Percentiles rank a stretch among this genome's conserved stretches.
Conservation (phyloP, 2,888 invertebrate species). For the Caenorhabditis sp. region DNA sequence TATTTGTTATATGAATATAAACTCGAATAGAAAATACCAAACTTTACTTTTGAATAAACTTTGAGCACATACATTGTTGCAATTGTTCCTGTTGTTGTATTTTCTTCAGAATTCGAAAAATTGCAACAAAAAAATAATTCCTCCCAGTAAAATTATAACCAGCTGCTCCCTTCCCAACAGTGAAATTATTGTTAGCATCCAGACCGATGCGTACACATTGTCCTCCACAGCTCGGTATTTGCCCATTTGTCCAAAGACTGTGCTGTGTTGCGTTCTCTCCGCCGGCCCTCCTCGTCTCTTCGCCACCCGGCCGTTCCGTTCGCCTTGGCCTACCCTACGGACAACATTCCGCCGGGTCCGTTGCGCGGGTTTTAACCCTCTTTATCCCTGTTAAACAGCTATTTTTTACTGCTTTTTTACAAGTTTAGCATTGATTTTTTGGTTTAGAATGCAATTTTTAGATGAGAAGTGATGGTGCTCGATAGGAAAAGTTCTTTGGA, state of each 20-base stretch:
- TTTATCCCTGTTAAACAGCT: conserved; percentile 3
- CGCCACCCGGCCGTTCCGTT: conserved; percentile 6
- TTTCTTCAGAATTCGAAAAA: no score
- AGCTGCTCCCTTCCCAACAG: conserved; percentile 16
- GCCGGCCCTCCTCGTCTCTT: background rate
- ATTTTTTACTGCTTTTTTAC: conserved; percentile 18
- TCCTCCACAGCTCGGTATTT: conserved; percentile 8
- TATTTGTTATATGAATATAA: no score
- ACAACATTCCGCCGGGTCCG: conserved; percentile 48
- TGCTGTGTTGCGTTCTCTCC: background rate
- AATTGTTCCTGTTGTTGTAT: no score
- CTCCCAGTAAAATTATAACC: no score
- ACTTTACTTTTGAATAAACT: no score
- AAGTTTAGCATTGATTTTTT: background rate
- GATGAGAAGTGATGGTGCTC: conserved; percentile 47
- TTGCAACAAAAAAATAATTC: no score
- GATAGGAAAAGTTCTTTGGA: conserved; percentile 53
- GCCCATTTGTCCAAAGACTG: conserved; percentile 33
- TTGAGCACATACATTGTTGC: no score
- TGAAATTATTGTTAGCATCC: background rate
- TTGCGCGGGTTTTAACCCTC: conserved; percentile 26
- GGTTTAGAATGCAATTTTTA: background rate
- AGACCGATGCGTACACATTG: conserved; percentile 2
- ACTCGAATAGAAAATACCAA: no score
- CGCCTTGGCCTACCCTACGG: conserved; percentile 4